Evolutionary conservation across 2,113 vertebrate genomes (phyloP), one percentile per base, ranked within the genome.

Genomic region (Nothobranchius kuhntae): DNA sequence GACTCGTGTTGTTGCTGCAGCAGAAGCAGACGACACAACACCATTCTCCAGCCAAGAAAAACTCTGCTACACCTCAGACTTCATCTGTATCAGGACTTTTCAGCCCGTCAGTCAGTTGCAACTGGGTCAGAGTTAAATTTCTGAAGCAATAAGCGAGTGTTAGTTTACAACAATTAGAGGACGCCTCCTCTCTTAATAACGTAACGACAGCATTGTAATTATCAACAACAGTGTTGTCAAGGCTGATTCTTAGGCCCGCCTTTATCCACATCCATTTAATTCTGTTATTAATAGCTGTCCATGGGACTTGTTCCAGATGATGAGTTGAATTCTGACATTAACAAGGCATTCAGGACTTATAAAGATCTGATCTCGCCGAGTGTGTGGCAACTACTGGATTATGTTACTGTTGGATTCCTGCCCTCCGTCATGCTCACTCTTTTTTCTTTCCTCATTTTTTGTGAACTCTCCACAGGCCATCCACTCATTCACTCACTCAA

Each of bases 271-370:
- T 77, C 69, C 69, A 78, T 80, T 85, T 71, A 78, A 71, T 64
- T 73, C 82, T 82, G 75, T 81, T 86, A 87, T 88, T 88, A 90
- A 88, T 80, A 87, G 82, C 72, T 67, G 78, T 86, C 85, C 80
- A 85, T 70, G 75, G 77, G 68, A 85, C 78, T 75, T 77, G 70
- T 80, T 88, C 83, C 83, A 86, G 76, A 76, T 78, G 78, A 85
- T 82, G 85, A 80, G 78, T 85, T 66, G 71, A 85, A 67, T 71
- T 81, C 80, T 90, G 87, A 90, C 89, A 85, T 88, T 89, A 87
- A 90, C 89, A 80, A 87, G 87, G 76, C 82, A 40, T 84, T 73
- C 75, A 87, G 79, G 80, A 79, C 84, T 83, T 85, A 83, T 88
- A 85, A 86, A 86, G 89, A 90, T 85, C 73, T 63, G 76, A 89